Evolutionary conservation across 2,888 invertebrate species (phyloP).

Genomic region (Apamea anceps): DNA sequence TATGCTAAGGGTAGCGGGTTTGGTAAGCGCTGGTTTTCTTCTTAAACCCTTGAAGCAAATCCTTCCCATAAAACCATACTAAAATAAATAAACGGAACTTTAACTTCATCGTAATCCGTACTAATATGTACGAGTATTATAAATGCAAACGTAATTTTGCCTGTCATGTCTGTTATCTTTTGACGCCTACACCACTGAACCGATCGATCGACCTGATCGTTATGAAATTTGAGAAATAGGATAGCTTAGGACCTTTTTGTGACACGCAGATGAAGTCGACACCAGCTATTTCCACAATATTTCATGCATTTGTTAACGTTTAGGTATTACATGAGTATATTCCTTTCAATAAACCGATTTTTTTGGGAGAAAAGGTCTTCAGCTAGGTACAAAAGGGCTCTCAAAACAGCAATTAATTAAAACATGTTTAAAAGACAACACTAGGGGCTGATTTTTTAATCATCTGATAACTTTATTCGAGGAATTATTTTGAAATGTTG

Average conservation of each 20-base stretch:
- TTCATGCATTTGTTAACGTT: neutral
- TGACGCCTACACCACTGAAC: neutral
- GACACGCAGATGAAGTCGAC: neutral
- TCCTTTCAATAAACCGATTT: neutral
- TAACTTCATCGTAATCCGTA: neutral
- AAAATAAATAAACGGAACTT: neutral
- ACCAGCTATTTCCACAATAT: neutral
- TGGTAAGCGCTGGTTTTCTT: neutral
- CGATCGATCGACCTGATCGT: too few species aligned
- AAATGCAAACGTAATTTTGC: neutral
- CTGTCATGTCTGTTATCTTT: neutral
- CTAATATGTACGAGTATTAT: neutral
- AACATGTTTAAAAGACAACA: neutral
- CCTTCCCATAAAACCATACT: too few species aligned
- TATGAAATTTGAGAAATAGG: neutral
- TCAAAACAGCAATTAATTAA: neutral
- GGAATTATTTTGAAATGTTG: too few species aligned
- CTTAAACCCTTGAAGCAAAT: too few species aligned
- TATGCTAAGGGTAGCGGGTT: too few species aligned
- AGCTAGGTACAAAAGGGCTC: neutral
- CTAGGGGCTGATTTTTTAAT: too few species aligned
- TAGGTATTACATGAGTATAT: neutral
- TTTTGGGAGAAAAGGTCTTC: neutral
- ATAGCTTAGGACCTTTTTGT: neutral
- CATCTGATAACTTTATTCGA: too few species aligned